A percentile compares a stretch with the other conserved stretches of the same genome.
Conservation (phyloP, 2,797 vertebrate genomes). For the Gadopsis bispinosus region DNA sequence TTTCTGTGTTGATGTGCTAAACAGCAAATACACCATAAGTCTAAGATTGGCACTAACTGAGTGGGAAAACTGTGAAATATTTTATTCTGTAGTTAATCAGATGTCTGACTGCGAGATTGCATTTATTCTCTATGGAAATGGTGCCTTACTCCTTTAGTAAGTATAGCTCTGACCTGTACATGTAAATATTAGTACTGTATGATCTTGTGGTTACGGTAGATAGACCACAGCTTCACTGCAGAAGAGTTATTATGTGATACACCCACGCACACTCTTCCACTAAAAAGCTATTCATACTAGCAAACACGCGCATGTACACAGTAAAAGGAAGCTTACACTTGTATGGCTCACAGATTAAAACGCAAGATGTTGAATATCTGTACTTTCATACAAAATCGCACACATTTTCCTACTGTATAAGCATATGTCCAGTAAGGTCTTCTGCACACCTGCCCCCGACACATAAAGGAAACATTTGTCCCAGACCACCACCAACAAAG, state of each 20-base stretch:
- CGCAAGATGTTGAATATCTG: neutral
- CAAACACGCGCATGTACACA: constrained; percentile 20
- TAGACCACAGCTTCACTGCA: constrained; percentile 29
- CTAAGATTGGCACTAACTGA: neutral
- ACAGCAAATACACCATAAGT: neutral
- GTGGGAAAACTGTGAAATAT: neutral
- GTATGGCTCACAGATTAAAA: neutral
- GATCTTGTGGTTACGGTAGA: constrained; percentile 30
- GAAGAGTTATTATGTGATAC: constrained; percentile 43
- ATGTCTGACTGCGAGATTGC: constrained; percentile 14
- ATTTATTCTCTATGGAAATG: neutral
- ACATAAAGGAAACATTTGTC: neutral
- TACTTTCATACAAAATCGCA: constrained; percentile 7
- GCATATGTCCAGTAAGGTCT: neutral
- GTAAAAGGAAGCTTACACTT: neutral
- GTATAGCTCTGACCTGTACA: constrained; percentile 27
- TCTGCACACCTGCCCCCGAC: neutral
- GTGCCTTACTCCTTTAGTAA: neutral
- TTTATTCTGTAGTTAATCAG: constrained; percentile 8
- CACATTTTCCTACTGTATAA: constrained; percentile 1
- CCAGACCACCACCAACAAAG: no score
- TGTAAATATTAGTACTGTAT: constrained; percentile 16
- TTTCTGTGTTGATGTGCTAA: constrained; percentile 3
- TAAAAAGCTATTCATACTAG: constrained; percentile 15
- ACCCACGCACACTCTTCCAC: constrained; percentile 31